Conservation (phyloP, 2,113 vertebrate species). For the Garra rufa region DNA sequence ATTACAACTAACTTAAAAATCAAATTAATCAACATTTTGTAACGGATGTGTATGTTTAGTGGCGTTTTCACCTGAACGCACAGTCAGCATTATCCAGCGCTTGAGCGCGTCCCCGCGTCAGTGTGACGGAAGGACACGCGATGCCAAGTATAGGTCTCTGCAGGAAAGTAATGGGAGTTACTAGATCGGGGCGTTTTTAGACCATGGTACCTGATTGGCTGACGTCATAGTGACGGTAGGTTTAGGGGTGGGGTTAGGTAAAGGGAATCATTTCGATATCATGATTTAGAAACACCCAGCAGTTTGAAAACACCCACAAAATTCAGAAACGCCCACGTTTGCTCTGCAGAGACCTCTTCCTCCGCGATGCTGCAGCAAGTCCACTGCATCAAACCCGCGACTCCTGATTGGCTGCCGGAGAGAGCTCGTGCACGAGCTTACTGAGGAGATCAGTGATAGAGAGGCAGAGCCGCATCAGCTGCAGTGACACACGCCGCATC, state of each 20-base stretch:
- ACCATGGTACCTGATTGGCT: too few species aligned
- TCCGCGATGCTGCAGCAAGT: conserved; percentile 62
- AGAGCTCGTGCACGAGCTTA: not conserved
- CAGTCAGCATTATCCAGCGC: conserved; percentile 1
- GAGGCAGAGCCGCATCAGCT: conserved; percentile 1
- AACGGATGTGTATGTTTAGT: not conserved
- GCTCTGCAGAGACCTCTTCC: too few species aligned
- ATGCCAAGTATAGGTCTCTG: too few species aligned
- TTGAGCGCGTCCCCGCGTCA: too few species aligned
- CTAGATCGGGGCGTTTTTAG: too few species aligned
- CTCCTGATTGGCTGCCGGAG: conserved; percentile 68
- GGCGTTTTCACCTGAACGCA: not conserved
- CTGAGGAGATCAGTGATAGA: conserved; percentile 50
- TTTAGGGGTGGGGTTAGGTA: too few species aligned
- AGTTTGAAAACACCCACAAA: too few species aligned
- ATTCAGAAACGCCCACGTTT: too few species aligned
- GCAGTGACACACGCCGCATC: not conserved
- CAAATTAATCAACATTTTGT: not conserved
- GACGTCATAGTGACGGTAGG: too few species aligned
- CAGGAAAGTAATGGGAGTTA: too few species aligned
- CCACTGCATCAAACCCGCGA: conserved; percentile 73
- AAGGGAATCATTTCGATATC: too few species aligned
- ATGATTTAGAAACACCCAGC: too few species aligned
- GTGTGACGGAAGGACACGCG: conserved; percentile 55
- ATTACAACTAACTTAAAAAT: not conserved